Evolutionary conservation across 2,113 vertebrate species (phyloP).

Genomic region (Pelusios castaneus): DNA sequence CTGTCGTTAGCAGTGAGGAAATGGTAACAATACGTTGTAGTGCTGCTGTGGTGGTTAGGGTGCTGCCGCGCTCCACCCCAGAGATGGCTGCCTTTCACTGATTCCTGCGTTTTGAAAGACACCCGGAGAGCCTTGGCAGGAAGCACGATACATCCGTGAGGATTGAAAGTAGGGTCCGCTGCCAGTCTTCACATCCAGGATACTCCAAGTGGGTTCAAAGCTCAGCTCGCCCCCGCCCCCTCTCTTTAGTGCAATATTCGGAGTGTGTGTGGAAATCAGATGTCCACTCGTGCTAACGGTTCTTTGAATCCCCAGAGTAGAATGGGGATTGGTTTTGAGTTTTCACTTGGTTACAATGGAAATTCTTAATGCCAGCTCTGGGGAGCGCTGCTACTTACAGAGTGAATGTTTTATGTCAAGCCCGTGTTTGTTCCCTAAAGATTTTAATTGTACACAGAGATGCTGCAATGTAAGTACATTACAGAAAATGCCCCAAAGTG

Average conservation of each 20-base stretch:
- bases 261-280: background rate
- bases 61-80: background rate
- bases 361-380: background rate
- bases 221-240: background rate
- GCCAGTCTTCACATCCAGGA: background rate
- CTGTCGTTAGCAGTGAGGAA: background rate
- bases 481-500: conserved; percentile 21
- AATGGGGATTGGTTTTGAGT: background rate
- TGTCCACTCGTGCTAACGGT: background rate
- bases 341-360: conserved; percentile 30
- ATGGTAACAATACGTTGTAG: conserved; percentile 27
- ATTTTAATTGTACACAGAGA: conserved; percentile 19
- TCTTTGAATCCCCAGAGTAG: conserved; percentile 5
- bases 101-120: background rate
- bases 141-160: background rate
- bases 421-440: conserved; percentile 20
- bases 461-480: background rate
- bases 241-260: background rate
- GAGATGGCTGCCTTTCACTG: conserved; percentile 13
- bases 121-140: background rate
- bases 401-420: conserved; percentile 31
- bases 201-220: conserved; percentile 1
- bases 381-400: conserved; percentile 17
- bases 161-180: background rate
- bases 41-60: background rate